Evolutionary conservation across 2,113 vertebrate genomes (phyloP).

Genomic region (Pseudopodoces humilis): DNA sequence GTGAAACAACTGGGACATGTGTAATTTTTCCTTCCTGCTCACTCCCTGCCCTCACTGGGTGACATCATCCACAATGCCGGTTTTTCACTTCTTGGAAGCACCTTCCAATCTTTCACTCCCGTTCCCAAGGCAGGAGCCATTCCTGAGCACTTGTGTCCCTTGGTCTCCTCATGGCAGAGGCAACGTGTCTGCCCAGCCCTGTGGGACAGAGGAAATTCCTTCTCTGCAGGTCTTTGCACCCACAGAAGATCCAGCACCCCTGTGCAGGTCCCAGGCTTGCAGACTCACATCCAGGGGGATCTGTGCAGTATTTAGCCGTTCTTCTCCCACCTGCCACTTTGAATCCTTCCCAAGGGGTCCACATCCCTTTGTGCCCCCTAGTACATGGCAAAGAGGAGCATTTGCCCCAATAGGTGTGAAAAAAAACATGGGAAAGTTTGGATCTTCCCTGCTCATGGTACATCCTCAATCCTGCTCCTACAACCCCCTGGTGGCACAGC

Average conservation of each 20-base stretch:
- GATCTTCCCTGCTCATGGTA: neutral
- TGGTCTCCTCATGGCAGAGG: neutral
- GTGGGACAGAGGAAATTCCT: neutral
- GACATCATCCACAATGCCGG: neutral
- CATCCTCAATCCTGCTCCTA: neutral
- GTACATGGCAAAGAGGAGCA: neutral
- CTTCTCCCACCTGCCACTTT: neutral
- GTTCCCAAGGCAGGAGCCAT: neutral
- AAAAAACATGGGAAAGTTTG: neutral
- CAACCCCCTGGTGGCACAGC: neutral
- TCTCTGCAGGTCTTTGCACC: neutral
- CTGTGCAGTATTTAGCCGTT: neutral
- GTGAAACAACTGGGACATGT: neutral
- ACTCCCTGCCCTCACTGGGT: neutral
- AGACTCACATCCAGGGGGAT: neutral
- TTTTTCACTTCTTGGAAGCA: neutral
- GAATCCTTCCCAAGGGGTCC: neutral
- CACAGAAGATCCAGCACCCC: neutral
- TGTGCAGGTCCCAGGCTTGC: neutral
- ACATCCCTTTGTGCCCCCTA: accelerated
- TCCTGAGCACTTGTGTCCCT: neutral
- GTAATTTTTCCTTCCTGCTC: conserved; percentile 12
- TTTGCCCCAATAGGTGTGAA: neutral
- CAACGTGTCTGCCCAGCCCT: accelerated
- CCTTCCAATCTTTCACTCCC: neutral